Evolutionary conservation across 2,888 invertebrate species (phyloP).

Genomic region (Cylloceria caligata): DNA sequence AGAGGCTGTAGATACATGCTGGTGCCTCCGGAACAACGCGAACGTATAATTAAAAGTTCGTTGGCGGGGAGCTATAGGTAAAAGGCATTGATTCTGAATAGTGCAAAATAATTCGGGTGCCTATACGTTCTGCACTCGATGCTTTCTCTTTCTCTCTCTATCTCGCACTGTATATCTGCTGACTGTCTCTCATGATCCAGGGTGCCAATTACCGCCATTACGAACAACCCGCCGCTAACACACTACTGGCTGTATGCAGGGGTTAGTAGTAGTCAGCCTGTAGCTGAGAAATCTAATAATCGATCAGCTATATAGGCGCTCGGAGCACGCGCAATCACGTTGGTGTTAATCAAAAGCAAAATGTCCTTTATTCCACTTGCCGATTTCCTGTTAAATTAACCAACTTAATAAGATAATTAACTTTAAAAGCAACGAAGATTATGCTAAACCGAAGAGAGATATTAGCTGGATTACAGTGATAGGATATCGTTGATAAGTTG

Average conservation of each 20-base stretch:
- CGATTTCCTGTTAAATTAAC: background rate
- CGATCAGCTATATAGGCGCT: conserved; percentile 39
- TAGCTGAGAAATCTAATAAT: conserved; percentile 66
- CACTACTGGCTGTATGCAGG: conserved; percentile 9
- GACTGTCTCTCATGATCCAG: conserved; percentile 77
- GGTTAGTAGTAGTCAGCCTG: conserved; percentile 14
- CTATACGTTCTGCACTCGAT: background rate
- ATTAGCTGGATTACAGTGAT: conserved; percentile 2
- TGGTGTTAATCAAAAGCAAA: conserved; percentile 2
- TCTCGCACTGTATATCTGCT: conserved; percentile 45
- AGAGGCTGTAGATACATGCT: background rate
- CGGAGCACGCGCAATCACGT: background rate
- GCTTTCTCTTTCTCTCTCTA: no score
- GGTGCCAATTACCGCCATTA: conserved; percentile 76
- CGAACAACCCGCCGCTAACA: conserved; percentile 62
- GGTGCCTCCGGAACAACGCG: conserved; percentile 62
- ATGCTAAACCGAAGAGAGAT: background rate
- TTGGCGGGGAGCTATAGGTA: conserved; percentile 44
- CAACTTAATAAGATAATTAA: background rate
- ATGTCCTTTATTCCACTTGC: background rate
- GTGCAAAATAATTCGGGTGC: conserved; percentile 46
- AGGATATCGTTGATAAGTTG: background rate
- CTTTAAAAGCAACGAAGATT: background rate
- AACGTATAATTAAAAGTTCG: conserved; percentile 75
- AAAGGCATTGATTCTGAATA: conserved; percentile 10